Conservation (phyloP, 2,888 invertebrate species). For the Hylaea fasciaria region DNA sequence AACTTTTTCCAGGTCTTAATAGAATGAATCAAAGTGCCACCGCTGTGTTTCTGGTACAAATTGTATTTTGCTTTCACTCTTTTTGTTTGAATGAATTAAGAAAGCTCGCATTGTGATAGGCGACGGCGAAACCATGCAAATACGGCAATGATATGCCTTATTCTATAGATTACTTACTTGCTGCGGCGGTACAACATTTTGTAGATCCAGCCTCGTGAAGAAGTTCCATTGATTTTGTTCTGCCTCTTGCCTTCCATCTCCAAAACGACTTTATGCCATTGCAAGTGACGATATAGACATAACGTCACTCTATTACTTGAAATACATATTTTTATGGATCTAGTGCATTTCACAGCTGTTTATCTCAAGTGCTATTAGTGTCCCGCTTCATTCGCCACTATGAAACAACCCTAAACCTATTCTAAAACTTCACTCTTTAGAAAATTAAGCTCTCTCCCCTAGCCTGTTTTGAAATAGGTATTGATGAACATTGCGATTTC, state of each 20-base stretch:
- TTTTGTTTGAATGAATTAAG: slow-evolving; percentile 54
- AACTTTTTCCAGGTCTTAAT: slow-evolving; percentile 56
- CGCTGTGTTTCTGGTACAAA: slow-evolving; percentile 58
- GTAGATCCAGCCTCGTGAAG: too few species aligned
- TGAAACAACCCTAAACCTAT: slow-evolving; percentile 2
- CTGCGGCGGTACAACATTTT: too few species aligned
- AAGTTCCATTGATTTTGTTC: too few species aligned
- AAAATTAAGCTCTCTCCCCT: slow-evolving; percentile 17
- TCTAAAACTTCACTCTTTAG: slow-evolving; percentile 24
- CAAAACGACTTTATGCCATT: too few species aligned
- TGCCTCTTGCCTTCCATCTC: too few species aligned
- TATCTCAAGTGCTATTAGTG: too few species aligned
- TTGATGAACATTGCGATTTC: slow-evolving; percentile 18
- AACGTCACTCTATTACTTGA: too few species aligned
- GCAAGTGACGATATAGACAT: too few species aligned
- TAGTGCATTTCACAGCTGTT: too few species aligned
- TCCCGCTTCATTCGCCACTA: not conserved
- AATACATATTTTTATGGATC: not conserved
- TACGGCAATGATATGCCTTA: too few species aligned
- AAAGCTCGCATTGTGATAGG: slow-evolving; percentile 2
- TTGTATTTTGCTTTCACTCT: slow-evolving; percentile 47
- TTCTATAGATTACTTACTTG: too few species aligned
- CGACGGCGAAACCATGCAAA: not conserved
- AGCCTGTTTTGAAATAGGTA: slow-evolving; percentile 16
- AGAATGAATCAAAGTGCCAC: slow-evolving; percentile 47